Evolutionary conservation across 2,888 invertebrate genomes (phyloP), one percentile per base, ranked within the genome.

Genomic region (Megamerina dolium): DNA sequence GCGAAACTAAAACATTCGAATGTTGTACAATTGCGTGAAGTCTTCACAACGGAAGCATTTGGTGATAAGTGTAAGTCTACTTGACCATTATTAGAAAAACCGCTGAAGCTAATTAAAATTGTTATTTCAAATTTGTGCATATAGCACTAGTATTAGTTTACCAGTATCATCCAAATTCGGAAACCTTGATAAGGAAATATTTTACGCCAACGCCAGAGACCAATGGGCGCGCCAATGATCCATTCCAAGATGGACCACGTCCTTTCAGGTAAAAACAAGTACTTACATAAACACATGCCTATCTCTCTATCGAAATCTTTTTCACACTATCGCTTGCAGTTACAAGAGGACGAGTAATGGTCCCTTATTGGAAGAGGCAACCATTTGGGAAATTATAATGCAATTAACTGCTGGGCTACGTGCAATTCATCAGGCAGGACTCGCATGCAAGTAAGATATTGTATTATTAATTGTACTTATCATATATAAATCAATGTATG

Each of bases 351-450:
- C 65, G 50, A 62, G 87, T 64, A 85, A 86, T 43, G 80, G 90
- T 66, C 76, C 77, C 42, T 73, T 90, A 66, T 76, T 96, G 50
- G 87, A 94, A 0, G 97, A 97, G 69, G 83, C 87, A 29, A 81
- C 89, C 40, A 82, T 99, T 53, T 99, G 97, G 97, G 88, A 88
- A 55, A 87, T 94, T 58, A 82, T 97, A 36, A 92, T 97, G 57
- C 95, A 99, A 73, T 76, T 99, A 52, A 93, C 93, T 21, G 90
- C 94, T 3, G 96, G 92, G 1, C 75, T 99, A 52, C 79, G 96
- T 43, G 84, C 87, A 46, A 87, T 97, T 54, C 97, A 99, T 73
- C 82, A 76, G 27, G 77, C 79, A 23, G 78, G 78, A 27, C 69
- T 80, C 2, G 79, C 79, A 23, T 79, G 78, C 78, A 78, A 78